These are phyloP conservation scores for Lasioglossum calceatum DNA, from an alignment of 2,888 invertebrate genomes.

Conservation along the genomic window DNA sequence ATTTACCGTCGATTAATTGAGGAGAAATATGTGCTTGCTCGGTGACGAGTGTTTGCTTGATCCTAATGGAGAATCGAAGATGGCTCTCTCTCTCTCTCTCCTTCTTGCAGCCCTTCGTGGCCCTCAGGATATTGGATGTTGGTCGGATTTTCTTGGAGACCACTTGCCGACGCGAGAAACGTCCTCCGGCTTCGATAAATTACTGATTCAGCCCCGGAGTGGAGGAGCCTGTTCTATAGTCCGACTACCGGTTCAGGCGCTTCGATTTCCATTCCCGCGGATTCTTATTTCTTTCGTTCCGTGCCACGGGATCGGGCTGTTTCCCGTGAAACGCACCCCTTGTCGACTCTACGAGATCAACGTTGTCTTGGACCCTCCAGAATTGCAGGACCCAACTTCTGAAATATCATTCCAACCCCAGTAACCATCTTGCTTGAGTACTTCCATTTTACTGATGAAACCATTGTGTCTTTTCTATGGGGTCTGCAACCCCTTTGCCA, in stretches of 20 bases:
- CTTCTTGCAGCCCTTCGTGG: neutral
- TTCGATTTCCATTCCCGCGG: conserved; percentile 11
- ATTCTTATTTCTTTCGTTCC: neutral
- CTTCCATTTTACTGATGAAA: neutral
- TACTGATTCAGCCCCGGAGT: neutral
- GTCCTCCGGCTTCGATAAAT: conserved; percentile 6
- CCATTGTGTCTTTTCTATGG: neutral
- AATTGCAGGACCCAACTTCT: neutral
- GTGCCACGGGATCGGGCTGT: neutral
- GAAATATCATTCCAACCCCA: neutral
- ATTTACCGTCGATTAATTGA: conserved; percentile 47
- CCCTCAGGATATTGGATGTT: neutral
- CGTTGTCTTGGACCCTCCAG: neutral
- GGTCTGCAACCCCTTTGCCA: neutral
- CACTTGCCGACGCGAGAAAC: conserved; percentile 20
- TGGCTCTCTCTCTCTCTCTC: neutral
- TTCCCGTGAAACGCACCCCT: neutral
- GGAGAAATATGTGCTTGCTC: conserved; percentile 20
- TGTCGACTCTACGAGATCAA: neutral
- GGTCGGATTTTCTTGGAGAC: neutral
- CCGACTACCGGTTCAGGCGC: neutral
- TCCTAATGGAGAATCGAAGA: conserved; percentile 15
- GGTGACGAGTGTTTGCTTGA: conserved; percentile 47
- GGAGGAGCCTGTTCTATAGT: no score
- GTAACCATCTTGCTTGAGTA: neutral